Base-by-base conservation (phyloP, 1,140 invertebrate species). In the Zaprionus africanus region DNA sequence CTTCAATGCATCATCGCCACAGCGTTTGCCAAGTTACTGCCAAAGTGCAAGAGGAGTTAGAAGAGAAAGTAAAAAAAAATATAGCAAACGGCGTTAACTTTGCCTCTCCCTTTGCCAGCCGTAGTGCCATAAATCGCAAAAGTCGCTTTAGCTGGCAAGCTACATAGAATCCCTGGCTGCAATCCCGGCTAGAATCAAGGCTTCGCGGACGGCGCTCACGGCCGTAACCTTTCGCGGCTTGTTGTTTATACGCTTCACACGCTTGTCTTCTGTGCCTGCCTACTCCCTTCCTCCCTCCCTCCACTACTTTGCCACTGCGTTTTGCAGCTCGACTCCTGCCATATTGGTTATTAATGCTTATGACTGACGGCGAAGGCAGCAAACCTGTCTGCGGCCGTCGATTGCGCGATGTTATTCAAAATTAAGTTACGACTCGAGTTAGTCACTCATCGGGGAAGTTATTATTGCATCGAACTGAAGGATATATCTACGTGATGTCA, bases 301-400 rank as follows among this genome's bases (percentile, higher is more conserved):
- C 1, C 41, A 51, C 34, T 22, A 13, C 15, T 15, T 38, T 26
- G 28, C 43, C 56, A 36, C 66, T 76, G 78, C 4, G 5, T 38
- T 36, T 38, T 38, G 5, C 13, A 13, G 36, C 36, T 43, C 41
- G 41, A 41, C 38, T 41, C n/a, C 41, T 17, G 41, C 65, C 81
- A 85, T 90, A 84, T 90, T 84, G 82, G 81, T 82, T 90, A 90
- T 90, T 90, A 90, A 90, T 90, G 85, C 82, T 85, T 85, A 82
- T 90, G 81, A 65, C 69, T 63, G 34, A 46, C 41, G 41, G 54
- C 57, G 1, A 7, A 24, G 53, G 24, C 53, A 31, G 22, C 22
- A 28, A 51, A 51, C 78, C 68, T 26, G 64, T 78, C 36, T 36
- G 64, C 67, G 59, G 69, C 81, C 62, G 73, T 81, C 80, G 81